A percentile compares a stretch with the other conserved stretches of the same genome.
These are phyloP conservation scores for Parapristionchus giblindavisi DNA, from an alignment of 2,888 invertebrate genomes.

Conservation along the genomic window DNA sequence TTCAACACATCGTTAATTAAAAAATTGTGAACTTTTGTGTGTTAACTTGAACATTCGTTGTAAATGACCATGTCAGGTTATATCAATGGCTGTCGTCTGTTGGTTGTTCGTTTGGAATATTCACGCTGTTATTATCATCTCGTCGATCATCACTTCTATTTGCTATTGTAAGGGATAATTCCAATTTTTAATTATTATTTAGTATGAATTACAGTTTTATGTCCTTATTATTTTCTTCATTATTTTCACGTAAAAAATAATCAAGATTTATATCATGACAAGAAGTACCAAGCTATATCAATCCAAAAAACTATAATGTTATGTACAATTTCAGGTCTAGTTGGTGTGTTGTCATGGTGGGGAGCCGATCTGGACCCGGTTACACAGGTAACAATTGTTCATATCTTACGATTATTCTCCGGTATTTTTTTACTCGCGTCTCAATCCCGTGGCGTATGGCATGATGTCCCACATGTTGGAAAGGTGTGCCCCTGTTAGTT, in stretches of 20 bases:
- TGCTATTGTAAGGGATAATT: slow-evolving; percentile 62
- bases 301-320: no score
- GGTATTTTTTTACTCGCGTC: not conserved
- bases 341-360: slow-evolving; percentile 66
- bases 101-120: slow-evolving; percentile 62
- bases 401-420: no score
- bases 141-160: slow-evolving; percentile 62
- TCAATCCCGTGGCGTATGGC: no score
- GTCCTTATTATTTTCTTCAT: not conserved
- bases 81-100: slow-evolving; percentile 58
- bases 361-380: slow-evolving; percentile 68
- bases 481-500: no score
- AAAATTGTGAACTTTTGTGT: no score
- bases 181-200: not conserved
- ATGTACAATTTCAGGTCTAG: slow-evolving; percentile 52
- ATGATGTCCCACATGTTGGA: no score
- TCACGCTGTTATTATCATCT: slow-evolving; percentile 62
- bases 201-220: not conserved
- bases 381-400: slow-evolving; percentile 57
- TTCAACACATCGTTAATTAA: no score
- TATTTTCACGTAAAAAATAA: no score
- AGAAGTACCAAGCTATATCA: no score
- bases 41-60: no score
- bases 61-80: slow-evolving; percentile 45
- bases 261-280: no score